Evolutionary conservation across 2,888 invertebrate species (phyloP).

Genomic region (Cheilosia urbana): DNA sequence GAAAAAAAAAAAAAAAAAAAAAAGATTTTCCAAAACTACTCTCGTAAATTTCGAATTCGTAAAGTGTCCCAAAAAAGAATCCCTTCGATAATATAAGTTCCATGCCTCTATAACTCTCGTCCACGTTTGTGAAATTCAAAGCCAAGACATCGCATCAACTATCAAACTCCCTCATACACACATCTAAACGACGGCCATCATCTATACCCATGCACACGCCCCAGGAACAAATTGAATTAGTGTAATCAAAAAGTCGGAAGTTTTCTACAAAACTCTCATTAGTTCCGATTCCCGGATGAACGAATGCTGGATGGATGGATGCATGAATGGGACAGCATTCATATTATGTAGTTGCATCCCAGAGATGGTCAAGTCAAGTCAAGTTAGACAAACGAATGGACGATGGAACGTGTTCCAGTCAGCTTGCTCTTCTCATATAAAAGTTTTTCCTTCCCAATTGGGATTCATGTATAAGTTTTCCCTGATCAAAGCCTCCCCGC

Average conservation of each 20-base stretch:
- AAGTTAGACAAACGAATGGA: slow-evolving; percentile 55
- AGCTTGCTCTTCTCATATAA: slow-evolving; percentile 48
- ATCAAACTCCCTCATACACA: slow-evolving; percentile 45
- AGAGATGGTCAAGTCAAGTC: slow-evolving; percentile 67
- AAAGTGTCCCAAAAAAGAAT: slow-evolving; percentile 74
- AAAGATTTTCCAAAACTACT: slow-evolving; percentile 54
- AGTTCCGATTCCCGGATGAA: slow-evolving; percentile 75
- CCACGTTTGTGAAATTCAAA: slow-evolving; percentile 26
- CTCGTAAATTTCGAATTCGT: slow-evolving; percentile 73
- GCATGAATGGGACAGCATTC: slow-evolving; percentile 31
- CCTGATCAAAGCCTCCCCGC: slow-evolving; percentile 32
- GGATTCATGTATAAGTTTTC: slow-evolving; percentile 60
- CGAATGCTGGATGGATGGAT: slow-evolving; percentile 63
- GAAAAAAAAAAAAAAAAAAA: slow-evolving; percentile 34
- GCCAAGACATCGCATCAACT: slow-evolving; percentile 71
- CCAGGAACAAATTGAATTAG: slow-evolving; percentile 78
- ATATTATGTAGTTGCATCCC: slow-evolving; percentile 15
- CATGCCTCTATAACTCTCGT: slow-evolving; percentile 35
- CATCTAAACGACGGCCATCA: slow-evolving; percentile 13
- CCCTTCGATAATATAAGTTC: slow-evolving; percentile 69
- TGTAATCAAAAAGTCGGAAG: slow-evolving; percentile 78
- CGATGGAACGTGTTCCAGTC: slow-evolving; percentile 63
- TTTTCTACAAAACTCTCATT: slow-evolving; percentile 76
- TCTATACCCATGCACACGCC: slow-evolving; percentile 32
- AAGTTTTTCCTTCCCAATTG: slow-evolving; percentile 66